Percentiles rank a stretch among this genome's conserved stretches.
Evolutionary conservation across 2,888 invertebrate species (phyloP).

Genomic region (Meloe dianella): DNA sequence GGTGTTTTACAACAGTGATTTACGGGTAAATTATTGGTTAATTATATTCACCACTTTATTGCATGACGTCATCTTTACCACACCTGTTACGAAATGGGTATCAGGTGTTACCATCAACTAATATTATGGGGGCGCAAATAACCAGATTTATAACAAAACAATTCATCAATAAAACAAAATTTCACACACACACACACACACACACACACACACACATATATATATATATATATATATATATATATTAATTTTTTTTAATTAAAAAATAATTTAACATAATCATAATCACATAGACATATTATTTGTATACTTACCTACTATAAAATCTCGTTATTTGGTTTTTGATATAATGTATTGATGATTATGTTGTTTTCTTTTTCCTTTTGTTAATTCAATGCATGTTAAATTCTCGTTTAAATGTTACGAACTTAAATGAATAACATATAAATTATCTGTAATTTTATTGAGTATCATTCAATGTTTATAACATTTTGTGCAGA

Average conservation of each 20-base stretch:
- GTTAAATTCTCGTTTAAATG: background rate
- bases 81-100: conserved; percentile 33
- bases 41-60: conserved; percentile 34
- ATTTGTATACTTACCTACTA: too few species aligned
- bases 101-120: conserved; percentile 30
- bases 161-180: background rate
- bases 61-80: conserved; percentile 33
- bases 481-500: conserved; percentile 11
- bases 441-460: background rate
- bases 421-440: background rate
- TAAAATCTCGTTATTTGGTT: too few species aligned
- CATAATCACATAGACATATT: too few species aligned
- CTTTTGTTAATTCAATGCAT: background rate
- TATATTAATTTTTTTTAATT: too few species aligned
- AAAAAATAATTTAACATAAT: too few species aligned
- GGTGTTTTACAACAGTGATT: conserved; percentile 31
- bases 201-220: too few species aligned
- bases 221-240: too few species aligned
- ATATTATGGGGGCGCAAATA: conserved; percentile 23
- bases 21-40: conserved; percentile 32
- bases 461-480: background rate
- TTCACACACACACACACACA: background rate
- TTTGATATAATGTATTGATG: background rate
- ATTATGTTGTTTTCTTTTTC: background rate
- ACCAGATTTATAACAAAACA: conserved; percentile 10